Conservation (phyloP, 2,888 invertebrate genomes). For the Drosophila anomelani region DNA sequence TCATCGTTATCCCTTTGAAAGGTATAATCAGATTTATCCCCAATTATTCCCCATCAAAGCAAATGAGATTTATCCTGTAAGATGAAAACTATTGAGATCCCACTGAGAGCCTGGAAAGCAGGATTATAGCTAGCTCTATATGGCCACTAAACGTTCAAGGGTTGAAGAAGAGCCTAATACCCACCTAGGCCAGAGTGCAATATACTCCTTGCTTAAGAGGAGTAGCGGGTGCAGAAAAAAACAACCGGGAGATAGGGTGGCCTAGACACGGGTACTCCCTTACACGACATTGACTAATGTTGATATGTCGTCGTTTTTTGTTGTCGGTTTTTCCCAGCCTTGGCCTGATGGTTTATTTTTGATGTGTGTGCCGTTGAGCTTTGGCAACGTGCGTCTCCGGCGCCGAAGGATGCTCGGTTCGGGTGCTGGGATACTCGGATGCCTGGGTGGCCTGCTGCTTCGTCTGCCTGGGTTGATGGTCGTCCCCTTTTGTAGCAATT, state of each 20-base stretch:
- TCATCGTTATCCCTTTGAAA: neutral
- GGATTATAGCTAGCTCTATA: neutral
- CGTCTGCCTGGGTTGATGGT: slow-evolving; percentile 3
- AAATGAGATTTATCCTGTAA: neutral
- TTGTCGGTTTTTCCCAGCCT: slow-evolving; percentile 32
- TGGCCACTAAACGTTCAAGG: neutral
- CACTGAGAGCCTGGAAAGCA: neutral
- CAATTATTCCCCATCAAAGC: neutral
- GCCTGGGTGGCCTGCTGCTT: slow-evolving; percentile 11
- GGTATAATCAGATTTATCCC: neutral
- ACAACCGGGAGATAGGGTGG: slow-evolving; percentile 33
- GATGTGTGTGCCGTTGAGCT: slow-evolving; percentile 70
- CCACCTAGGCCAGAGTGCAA: neutral
- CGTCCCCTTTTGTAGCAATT: slow-evolving; percentile 70
- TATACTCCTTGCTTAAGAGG: neutral
- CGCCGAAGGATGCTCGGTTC: slow-evolving; percentile 33
- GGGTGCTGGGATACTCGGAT: slow-evolving; percentile 20
- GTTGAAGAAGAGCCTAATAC: neutral
- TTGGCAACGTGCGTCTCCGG: slow-evolving; percentile 56
- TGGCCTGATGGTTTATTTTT: slow-evolving; percentile 70
- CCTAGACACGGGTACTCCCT: slow-evolving; percentile 73
- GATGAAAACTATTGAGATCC: too few species aligned
- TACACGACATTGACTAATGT: slow-evolving; percentile 79
- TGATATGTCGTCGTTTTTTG: slow-evolving; percentile 70
- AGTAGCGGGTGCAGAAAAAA: neutral